Percentiles rank a stretch among this genome's conserved stretches.
phyloP scores from a whole-genome alignment of 2,888 invertebrate species.

The Acrocyrtus sp. region DNA sequence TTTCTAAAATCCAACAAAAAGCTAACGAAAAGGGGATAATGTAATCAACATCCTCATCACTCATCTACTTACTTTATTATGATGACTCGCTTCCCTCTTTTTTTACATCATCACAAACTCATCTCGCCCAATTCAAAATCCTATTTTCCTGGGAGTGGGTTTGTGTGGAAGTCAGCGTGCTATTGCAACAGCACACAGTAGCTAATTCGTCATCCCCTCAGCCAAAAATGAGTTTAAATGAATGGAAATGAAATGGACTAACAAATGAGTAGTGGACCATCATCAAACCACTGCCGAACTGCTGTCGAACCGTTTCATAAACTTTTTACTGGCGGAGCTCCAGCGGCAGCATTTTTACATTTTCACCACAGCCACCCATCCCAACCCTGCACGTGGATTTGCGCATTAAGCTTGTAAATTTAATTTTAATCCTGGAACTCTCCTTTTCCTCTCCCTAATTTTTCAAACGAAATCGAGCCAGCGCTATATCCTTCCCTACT shows the following conservation, averaged over 20 bases:
- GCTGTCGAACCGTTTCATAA: neutral
- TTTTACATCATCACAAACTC: neutral
- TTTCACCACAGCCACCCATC: neutral
- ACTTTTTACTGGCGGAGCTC: neutral
- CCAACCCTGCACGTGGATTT: neutral
- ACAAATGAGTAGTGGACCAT: neutral
- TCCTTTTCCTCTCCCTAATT: neutral
- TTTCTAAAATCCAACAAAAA: no score
- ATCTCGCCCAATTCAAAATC: neutral
- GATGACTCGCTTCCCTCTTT: constrained; percentile 13
- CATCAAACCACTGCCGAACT: constrained; percentile 1
- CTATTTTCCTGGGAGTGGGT: neutral
- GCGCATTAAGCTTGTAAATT: constrained; percentile 25
- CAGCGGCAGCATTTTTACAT: no score
- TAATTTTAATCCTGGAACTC: constrained; percentile 19
- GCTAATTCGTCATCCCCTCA: constrained; percentile 2
- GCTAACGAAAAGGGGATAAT: no score
- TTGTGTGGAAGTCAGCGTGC: neutral
- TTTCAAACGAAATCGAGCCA: no score
- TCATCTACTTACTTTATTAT: constrained; percentile 14
- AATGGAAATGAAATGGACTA: neutral
- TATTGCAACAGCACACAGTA: neutral
- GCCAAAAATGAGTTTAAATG: neutral
- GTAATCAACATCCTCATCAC: constrained; percentile 25
- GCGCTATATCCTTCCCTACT: constrained; percentile 10